Evolutionary conservation across 2,888 invertebrate species (phyloP).

Genomic region (Cerceris ruficornis): DNA sequence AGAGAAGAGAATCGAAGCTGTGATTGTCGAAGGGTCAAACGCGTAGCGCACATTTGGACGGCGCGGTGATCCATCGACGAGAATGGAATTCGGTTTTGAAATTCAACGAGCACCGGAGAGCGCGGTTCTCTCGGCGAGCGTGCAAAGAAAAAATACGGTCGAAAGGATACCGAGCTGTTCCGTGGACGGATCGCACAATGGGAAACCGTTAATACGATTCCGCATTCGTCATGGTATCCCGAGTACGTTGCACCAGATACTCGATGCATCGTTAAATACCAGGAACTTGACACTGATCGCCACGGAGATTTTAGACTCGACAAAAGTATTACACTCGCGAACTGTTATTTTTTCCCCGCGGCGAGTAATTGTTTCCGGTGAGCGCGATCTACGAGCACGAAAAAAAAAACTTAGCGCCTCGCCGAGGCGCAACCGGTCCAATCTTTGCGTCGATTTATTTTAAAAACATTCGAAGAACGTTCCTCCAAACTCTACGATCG

Average conservation of each 20-base stretch:
- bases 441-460: too few relatives aligned
- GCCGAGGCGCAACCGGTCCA: not conserved
- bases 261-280: constrained; percentile 44
- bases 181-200: constrained; percentile 29
- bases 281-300: constrained; percentile 45
- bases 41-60: not conserved
- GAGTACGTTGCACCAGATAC: constrained; percentile 44
- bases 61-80: not conserved
- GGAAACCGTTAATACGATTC: constrained; percentile 49
- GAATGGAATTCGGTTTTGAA: constrained; percentile 29
- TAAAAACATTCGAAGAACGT: too few relatives aligned
- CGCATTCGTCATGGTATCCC: constrained; percentile 48
- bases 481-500: too few relatives aligned
- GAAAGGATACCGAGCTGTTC: not conserved
- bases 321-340: not conserved
- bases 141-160: constrained; percentile 3
- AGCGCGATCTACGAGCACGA: not conserved
- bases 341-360: not conserved
- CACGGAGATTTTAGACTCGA: constrained; percentile 19
- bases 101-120: constrained; percentile 16
- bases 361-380: not conserved
- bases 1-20: too few relatives aligned
- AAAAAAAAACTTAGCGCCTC: not conserved
- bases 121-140: constrained; percentile 1
- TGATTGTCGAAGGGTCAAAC: too few relatives aligned